Percentiles rank a stretch among this genome's conserved stretches.
These are phyloP conservation scores for Drosophila imparisetae DNA, from an alignment of 2,888 invertebrate species.

Conservation along the genomic window DNA sequence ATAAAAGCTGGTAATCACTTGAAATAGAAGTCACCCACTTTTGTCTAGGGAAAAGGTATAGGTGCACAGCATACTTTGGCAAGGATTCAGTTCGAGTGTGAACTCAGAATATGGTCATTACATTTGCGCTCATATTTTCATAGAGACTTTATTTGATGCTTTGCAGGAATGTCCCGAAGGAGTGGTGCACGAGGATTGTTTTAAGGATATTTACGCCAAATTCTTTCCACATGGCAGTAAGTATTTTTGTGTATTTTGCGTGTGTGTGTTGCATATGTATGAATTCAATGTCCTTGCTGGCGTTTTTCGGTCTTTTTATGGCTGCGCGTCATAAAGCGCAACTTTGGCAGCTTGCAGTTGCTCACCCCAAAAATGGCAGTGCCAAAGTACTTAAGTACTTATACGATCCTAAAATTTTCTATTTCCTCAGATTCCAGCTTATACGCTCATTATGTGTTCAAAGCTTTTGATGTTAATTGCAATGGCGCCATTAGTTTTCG, in stretches of 20 bases:
- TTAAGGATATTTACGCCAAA: conserved; percentile 98
- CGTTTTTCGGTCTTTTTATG: conserved; percentile 53
- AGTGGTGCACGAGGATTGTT: conserved; percentile 97
- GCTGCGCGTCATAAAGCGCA: conserved; percentile 68
- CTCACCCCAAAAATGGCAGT: not conserved
- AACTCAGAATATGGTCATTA: conserved; percentile 18
- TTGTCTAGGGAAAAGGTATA: not conserved
- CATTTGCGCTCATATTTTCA: conserved; percentile 51
- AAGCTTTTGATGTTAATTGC: conserved; percentile 98
- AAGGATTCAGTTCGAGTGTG: conserved; percentile 10
- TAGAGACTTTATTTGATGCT: conserved; percentile 57
- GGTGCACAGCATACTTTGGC: not conserved
- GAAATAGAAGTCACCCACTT: not conserved
- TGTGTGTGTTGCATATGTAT: not conserved
- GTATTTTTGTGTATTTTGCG: conserved; percentile 84
- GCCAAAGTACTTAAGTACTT: conserved; percentile 4
- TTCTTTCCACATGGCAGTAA: conserved; percentile 99
- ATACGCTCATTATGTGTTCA: conserved; percentile 99
- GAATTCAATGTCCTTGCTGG: conserved; percentile 40
- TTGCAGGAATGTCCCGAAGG: conserved; percentile 98
- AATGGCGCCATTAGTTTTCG: conserved; percentile 98
- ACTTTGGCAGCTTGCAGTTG: conserved; percentile 35
- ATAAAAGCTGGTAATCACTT: not conserved
- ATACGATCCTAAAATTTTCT: conserved; percentile 42
- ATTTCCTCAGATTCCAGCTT: conserved; percentile 92